A percentile compares a stretch with the other conserved stretches of the same genome.
phyloP scores from a whole-genome alignment of 2,113 vertebrate species.

The Ochotona curzoniae region DNA sequence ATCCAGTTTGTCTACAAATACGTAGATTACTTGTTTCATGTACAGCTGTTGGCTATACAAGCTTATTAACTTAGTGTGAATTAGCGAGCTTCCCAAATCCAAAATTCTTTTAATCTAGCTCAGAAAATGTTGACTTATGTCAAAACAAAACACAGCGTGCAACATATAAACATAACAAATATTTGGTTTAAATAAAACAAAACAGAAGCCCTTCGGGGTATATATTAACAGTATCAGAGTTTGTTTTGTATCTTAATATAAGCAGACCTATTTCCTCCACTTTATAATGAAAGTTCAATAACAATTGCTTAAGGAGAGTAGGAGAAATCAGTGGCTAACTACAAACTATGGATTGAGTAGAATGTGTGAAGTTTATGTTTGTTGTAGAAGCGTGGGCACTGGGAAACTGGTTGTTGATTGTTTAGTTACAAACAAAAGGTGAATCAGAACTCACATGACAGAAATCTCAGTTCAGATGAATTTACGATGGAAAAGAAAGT shows the following conservation, averaged over 20 bases:
- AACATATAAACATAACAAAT: not conserved
- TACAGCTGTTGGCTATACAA: not conserved
- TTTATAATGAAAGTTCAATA: not conserved
- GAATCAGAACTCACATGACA: not conserved
- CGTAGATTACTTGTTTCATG: not conserved
- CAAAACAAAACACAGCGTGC: not conserved
- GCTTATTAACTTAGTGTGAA: not conserved
- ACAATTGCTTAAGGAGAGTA: not conserved
- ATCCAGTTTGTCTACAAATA: not conserved
- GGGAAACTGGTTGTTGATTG: not conserved
- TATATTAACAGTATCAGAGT: not conserved
- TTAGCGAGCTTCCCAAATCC: not conserved
- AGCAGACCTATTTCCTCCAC: not conserved
- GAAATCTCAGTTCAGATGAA: not conserved
- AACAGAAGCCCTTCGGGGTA: not conserved
- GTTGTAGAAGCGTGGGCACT: not conserved
- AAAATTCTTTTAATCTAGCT: not conserved
- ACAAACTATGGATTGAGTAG: not conserved
- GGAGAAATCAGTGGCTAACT: not conserved
- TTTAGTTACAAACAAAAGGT: not conserved
- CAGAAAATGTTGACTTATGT: not conserved
- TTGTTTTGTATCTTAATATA: not conserved
- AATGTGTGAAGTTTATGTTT: not conserved
- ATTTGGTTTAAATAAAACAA: not conserved
- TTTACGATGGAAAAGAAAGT: not conserved